A percentile compares a stretch with the other conserved stretches of the same genome.
These are phyloP conservation scores for Aricia artaxerxes DNA, from an alignment of 2,888 invertebrate species.

Conservation along the genomic window DNA sequence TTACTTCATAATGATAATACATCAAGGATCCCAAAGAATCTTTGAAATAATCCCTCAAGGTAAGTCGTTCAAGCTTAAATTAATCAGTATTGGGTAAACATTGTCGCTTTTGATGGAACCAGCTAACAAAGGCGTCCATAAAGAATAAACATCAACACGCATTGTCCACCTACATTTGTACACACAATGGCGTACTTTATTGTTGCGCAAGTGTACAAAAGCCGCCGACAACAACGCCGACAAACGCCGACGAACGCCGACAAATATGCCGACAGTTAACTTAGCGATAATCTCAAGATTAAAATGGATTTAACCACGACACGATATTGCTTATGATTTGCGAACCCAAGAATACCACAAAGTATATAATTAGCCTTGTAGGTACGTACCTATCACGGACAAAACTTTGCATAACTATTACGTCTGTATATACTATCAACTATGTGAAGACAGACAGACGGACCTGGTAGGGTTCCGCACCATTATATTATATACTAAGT, in stretches of 20 bases:
- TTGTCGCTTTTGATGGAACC: not conserved
- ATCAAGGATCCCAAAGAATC: not conserved
- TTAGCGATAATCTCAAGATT: constrained; percentile 9
- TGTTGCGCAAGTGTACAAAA: constrained; percentile 52
- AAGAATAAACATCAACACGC: constrained; percentile 19
- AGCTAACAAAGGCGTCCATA: not conserved
- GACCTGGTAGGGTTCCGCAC: no score
- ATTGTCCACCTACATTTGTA: constrained; percentile 45
- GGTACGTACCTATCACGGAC: no score
- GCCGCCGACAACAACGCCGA: constrained; percentile 37
- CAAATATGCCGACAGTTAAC: constrained; percentile 49
- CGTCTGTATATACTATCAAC: no score
- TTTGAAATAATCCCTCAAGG: not conserved
- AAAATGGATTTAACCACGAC: constrained; percentile 28
- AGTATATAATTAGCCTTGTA: not conserved
- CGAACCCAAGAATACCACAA: not conserved
- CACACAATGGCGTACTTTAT: constrained; percentile 48
- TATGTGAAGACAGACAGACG: no score
- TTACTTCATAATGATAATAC: not conserved
- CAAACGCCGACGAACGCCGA: constrained; percentile 43
- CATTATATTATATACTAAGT: no score
- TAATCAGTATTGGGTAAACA: constrained; percentile 19
- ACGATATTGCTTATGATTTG: not conserved
- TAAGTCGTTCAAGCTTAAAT: constrained; percentile 1
- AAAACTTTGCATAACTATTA: no score